A percentile compares a stretch with the other conserved stretches of the same genome.
Evolutionary conservation across 2,797 vertebrate genomes (phyloP).

Genomic region (Rhynchonycteris naso): DNA sequence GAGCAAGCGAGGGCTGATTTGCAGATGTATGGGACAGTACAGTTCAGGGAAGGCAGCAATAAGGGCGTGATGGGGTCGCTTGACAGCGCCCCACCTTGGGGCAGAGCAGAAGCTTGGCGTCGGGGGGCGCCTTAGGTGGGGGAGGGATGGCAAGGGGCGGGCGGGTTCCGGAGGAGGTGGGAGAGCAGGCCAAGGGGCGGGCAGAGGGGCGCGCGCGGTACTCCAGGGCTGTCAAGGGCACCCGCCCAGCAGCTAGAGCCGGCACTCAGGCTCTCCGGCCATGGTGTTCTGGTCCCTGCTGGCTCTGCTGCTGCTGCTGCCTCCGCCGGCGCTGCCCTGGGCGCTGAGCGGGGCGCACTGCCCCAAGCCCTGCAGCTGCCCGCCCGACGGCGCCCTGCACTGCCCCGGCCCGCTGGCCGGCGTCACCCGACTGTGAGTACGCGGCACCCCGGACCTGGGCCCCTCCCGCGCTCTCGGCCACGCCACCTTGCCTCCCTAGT

Average conservation of each 20-base stretch:
- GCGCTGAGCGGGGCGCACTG: constrained; percentile 45
- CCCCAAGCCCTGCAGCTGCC: constrained; percentile 78
- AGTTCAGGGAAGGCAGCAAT: not conserved
- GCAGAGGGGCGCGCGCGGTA: not conserved
- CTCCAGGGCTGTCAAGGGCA: not conserved
- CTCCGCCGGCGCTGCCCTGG: not conserved
- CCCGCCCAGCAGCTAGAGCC: not conserved
- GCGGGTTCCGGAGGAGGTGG: not conserved
- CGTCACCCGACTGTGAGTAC: constrained; percentile 84
- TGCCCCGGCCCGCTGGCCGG: constrained; percentile 73
- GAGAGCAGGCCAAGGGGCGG: constrained; percentile 48
- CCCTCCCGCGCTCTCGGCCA: not conserved
- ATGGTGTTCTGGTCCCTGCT: constrained; percentile 7
- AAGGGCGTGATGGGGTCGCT: not conserved
- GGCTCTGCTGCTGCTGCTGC: not conserved
- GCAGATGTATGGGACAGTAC: not conserved
- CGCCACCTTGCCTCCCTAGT: not conserved
- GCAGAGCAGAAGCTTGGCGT: not conserved
- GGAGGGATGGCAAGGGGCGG: not conserved
- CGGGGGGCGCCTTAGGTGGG: not conserved
- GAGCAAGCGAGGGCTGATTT: not conserved
- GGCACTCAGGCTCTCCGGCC: not conserved
- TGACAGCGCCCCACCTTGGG: not conserved
- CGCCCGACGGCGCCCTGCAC: constrained; percentile 75
- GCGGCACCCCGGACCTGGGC: not conserved